A percentile compares a stretch with the other conserved stretches of the same genome.
These are phyloP conservation scores for Patella caerulea DNA, from an alignment of 2,888 invertebrate genomes.

Conservation along the genomic window DNA sequence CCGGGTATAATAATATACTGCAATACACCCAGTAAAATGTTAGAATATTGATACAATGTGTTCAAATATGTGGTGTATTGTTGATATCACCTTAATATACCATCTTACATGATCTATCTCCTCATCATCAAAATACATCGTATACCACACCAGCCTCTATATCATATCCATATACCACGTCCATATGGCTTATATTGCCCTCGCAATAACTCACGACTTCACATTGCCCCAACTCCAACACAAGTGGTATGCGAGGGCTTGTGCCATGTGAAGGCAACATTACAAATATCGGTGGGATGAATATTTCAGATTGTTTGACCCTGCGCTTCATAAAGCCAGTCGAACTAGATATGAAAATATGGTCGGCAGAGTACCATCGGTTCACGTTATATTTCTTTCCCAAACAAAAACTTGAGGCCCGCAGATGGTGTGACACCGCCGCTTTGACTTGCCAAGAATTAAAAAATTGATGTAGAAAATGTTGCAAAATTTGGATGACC, in stretches of 20 bases:
- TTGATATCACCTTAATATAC: no score
- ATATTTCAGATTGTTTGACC: background rate
- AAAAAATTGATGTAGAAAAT: slow-evolving; percentile 5
- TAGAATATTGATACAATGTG: no score
- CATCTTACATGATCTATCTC: no score
- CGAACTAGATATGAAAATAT: background rate
- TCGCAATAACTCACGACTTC: background rate
- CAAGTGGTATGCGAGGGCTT: background rate
- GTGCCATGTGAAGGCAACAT: background rate
- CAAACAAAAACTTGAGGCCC: no score
- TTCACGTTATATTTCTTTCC: no score
- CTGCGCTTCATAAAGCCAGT: background rate
- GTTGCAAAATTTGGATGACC: slow-evolving; percentile 7
- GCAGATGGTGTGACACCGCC: background rate
- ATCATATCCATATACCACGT: slow-evolving; percentile 1
- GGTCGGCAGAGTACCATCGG: background rate
- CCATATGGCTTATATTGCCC: slow-evolving; percentile 9
- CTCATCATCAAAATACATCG: no score
- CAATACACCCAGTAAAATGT: no score
- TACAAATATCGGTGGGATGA: background rate
- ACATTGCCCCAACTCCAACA: background rate
- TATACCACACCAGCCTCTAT: background rate
- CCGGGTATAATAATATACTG: no score
- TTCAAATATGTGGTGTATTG: no score
- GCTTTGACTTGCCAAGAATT: background rate